Conservation (phyloP, 2,113 vertebrate genomes). For the Ploceus nigricollis region DNA sequence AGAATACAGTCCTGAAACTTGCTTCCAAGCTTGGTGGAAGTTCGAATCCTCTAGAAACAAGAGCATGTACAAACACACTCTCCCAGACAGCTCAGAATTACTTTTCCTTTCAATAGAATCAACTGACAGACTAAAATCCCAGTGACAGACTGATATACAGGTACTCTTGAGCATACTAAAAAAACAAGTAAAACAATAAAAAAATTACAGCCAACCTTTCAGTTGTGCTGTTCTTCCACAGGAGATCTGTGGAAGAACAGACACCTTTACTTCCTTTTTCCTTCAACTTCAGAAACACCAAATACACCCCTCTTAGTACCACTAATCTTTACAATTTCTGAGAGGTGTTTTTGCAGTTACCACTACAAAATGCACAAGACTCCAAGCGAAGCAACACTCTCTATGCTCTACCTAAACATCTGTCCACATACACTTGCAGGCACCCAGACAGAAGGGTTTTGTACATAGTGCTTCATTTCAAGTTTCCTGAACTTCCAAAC, state of each 20-base stretch:
- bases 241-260: not conserved
- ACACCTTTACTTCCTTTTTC: not conserved
- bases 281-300: not conserved
- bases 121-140: not conserved
- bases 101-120: not conserved
- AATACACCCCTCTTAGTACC: not conserved
- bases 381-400: not conserved
- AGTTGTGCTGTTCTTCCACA: not conserved
- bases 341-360: not conserved
- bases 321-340: not conserved
- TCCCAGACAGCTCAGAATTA: not conserved
- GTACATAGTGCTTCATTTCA: not conserved
- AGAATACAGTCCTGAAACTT: not conserved
- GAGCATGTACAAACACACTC: rapidly evolving
- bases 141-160: not conserved
- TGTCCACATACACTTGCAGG: not conserved
- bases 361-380: rapidly evolving
- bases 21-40: not conserved
- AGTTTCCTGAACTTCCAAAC: not conserved
- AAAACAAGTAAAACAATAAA: not conserved
- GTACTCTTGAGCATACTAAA: not conserved
- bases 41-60: not conserved
- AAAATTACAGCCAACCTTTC: not conserved
- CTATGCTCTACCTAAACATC: not conserved
- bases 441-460: not conserved